A percentile compares a stretch with the other conserved stretches of the same genome.
These are phyloP conservation scores for Pyrrhia umbra DNA, from an alignment of 2,888 invertebrate species.

Conservation along the genomic window DNA sequence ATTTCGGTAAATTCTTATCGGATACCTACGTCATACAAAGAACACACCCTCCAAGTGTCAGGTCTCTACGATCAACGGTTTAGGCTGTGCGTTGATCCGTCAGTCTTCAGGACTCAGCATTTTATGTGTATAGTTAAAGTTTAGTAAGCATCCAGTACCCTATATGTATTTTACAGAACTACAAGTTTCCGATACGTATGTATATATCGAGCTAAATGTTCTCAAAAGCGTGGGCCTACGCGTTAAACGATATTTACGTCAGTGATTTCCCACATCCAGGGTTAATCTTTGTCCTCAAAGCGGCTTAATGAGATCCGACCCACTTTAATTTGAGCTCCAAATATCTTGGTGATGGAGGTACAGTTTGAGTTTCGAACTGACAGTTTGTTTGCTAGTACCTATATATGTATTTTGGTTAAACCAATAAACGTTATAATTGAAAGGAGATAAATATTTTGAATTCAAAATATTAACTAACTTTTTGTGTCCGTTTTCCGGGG, in stretches of 20 bases:
- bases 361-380: constrained; percentile 42
- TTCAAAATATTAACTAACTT: too few relatives aligned
- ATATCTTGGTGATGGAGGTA: constrained; percentile 53
- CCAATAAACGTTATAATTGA: too few relatives aligned
- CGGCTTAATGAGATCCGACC: constrained; percentile 56
- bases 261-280: constrained; percentile 43
- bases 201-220: constrained; percentile 18
- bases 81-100: too few relatives aligned
- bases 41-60: too few relatives aligned
- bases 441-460: too few relatives aligned
- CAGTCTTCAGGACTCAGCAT: too few relatives aligned
- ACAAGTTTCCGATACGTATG: not conserved
- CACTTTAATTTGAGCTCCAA: constrained; percentile 52
- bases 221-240: constrained; percentile 1
- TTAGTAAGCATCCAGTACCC: too few relatives aligned
- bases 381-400: constrained; percentile 38
- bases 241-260: constrained; percentile 51
- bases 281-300: constrained; percentile 59
- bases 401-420: not conserved
- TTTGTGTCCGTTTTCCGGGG: too few relatives aligned
- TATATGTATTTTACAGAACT: not conserved
- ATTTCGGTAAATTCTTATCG: too few relatives aligned
- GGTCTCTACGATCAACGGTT: too few relatives aligned
- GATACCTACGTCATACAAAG: too few relatives aligned
- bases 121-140: not conserved